phyloP scores from a whole-genome alignment of 2,113 vertebrate genomes.

The Tyto alba region DNA sequence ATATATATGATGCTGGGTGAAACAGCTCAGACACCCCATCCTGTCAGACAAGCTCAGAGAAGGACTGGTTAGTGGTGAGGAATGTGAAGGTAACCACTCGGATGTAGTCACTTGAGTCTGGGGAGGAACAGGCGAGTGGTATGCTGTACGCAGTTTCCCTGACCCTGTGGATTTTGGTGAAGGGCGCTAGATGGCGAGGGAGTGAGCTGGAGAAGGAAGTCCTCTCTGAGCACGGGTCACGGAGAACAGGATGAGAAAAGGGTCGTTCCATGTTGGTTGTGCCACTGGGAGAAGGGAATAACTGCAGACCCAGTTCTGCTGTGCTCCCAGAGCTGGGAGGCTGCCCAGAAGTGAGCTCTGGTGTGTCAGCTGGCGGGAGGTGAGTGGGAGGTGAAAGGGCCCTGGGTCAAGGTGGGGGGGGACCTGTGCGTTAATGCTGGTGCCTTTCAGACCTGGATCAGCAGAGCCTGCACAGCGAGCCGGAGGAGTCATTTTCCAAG shows the following conservation, averaged over 20 bases:
- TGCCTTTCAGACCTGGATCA: constrained; percentile 88
- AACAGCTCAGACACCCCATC: not conserved
- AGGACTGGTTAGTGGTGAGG: not conserved
- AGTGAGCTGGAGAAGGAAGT: not conserved
- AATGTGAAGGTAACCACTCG: not conserved
- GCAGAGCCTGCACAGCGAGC: constrained; percentile 89
- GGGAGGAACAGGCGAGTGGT: not conserved
- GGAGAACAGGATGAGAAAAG: not conserved
- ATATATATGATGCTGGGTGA: not conserved
- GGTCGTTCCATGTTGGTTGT: rapidly evolving
- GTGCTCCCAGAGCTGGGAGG: not conserved
- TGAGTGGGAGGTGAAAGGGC: not conserved
- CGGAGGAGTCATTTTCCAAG: constrained; percentile 85
- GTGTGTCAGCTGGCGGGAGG: not conserved
- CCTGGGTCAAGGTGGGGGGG: not conserved
- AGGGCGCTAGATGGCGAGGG: not conserved
- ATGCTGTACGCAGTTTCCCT: not conserved
- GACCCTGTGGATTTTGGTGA: not conserved
- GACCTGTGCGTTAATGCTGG: not conserved
- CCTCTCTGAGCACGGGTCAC: not conserved
- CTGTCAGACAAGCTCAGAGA: not conserved
- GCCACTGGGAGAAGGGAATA: not conserved
- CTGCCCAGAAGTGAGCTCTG: not conserved
- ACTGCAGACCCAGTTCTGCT: not conserved
- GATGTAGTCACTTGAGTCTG: not conserved